Conservation (phyloP, 2,888 invertebrate species). For the Tetanocera ferruginea region DNA sequence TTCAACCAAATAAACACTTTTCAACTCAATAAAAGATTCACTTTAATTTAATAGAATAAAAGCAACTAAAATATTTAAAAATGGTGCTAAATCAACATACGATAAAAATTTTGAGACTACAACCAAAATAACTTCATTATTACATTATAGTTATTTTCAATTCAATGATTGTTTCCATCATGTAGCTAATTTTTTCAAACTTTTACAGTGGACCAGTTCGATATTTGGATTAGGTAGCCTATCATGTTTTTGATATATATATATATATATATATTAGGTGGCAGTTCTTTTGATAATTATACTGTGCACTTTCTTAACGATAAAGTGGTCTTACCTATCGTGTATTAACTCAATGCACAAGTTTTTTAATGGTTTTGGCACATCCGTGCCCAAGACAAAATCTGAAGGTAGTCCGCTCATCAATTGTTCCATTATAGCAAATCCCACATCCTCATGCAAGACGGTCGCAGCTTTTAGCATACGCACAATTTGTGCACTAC, state of each 20-base stretch:
- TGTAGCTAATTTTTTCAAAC: no score
- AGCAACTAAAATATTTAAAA: no score
- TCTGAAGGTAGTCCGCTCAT: constrained; percentile 59
- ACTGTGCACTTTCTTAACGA: not conserved
- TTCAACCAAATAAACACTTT: not conserved
- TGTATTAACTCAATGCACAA: constrained; percentile 72
- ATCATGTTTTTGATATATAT: no score
- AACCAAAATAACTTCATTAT: no score
- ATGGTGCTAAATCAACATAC: no score
- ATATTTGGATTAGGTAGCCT: not conserved
- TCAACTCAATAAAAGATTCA: not conserved
- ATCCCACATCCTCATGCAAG: not conserved
- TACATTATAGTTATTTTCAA: no score
- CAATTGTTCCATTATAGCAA: constrained; percentile 54
- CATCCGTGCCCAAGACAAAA: constrained; percentile 54
- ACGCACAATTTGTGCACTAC: constrained; percentile 55
- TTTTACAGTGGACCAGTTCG: not conserved
- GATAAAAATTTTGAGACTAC: no score
- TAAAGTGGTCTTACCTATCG: constrained; percentile 47
- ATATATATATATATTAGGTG: no score
- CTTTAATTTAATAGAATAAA: not conserved
- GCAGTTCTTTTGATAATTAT: not conserved
- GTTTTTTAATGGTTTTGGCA: constrained; percentile 59
- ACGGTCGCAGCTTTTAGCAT: constrained; percentile 50
- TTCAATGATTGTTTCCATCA: no score